phyloP scores from a whole-genome alignment of 2,888 invertebrate genomes.

The Smittia aterrima region DNA sequence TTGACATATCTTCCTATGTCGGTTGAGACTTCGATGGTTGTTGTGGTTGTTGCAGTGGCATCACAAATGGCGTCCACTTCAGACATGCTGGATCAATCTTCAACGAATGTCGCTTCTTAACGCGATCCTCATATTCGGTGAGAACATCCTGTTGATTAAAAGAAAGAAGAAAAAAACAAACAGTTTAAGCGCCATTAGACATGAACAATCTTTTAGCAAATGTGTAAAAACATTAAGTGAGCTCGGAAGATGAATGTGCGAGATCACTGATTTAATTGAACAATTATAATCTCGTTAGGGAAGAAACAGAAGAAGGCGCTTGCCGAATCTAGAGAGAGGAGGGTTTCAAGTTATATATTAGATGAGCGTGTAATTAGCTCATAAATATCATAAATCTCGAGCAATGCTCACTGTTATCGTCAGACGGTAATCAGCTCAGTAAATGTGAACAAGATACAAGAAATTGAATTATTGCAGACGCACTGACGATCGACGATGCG shows the following conservation, averaged over 20 bases:
- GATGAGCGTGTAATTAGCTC: constrained; percentile 20
- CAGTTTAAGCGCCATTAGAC: constrained; percentile 4
- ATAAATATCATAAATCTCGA: neutral
- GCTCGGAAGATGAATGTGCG: neutral
- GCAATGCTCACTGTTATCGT: too few relatives aligned
- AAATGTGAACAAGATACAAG: too few relatives aligned
- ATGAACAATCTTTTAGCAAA: neutral
- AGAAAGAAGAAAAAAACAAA: neutral
- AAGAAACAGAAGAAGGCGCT: neutral
- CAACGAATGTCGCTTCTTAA: constrained; percentile 74
- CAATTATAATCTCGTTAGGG: constrained; percentile 22
- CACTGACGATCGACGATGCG: too few relatives aligned
- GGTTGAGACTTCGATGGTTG: constrained; percentile 36
- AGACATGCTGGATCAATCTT: constrained; percentile 84
- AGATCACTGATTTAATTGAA: neutral
- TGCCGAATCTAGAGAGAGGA: neutral
- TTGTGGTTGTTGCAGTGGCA: constrained; percentile 51
- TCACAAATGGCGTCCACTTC: constrained; percentile 81
- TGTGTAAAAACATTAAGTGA: neutral
- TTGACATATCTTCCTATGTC: neutral
- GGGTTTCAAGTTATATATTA: too few relatives aligned
- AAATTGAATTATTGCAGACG: too few relatives aligned
- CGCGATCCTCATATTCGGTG: constrained; percentile 86
- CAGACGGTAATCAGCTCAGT: too few relatives aligned
- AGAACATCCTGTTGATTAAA: constrained; percentile 72